Evolutionary conservation across 2,113 vertebrate genomes (phyloP).

Genomic region (Entelurus aequoreus): DNA sequence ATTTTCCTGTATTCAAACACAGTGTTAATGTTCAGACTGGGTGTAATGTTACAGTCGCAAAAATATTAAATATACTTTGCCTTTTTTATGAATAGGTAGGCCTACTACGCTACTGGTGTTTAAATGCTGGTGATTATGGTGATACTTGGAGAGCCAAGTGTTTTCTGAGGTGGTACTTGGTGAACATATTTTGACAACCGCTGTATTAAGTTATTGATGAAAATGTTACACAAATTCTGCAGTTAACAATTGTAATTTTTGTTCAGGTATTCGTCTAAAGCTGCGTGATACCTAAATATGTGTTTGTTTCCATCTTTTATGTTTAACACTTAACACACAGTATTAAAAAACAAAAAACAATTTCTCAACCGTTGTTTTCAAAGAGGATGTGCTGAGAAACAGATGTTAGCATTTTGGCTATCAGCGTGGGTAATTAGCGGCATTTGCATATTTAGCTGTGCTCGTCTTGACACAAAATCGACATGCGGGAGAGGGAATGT

Average conservation of each 20-base stretch:
- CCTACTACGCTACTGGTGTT: too few relatives aligned
- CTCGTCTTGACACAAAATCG: slow-evolving; percentile 53
- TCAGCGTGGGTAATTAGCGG: slow-evolving; percentile 75
- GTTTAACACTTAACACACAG: slow-evolving; percentile 51
- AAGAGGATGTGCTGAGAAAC: slow-evolving; percentile 60
- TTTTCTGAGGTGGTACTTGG: too few relatives aligned
- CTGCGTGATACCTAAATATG: slow-evolving; percentile 43
- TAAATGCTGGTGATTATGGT: too few relatives aligned
- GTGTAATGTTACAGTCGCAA: too few relatives aligned
- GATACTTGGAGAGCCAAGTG: too few relatives aligned
- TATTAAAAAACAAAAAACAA: slow-evolving; percentile 15
- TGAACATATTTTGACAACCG: too few relatives aligned
- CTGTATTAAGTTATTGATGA: neutral
- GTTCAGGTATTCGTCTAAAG: slow-evolving; percentile 61
- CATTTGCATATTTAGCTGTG: slow-evolving; percentile 68
- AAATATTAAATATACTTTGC: too few relatives aligned
- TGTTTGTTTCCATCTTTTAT: slow-evolving; percentile 60
- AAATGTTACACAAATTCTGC: too few relatives aligned
- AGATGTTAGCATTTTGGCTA: slow-evolving; percentile 74
- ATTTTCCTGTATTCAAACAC: too few relatives aligned
- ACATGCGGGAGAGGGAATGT: slow-evolving; percentile 40
- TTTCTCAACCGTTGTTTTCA: slow-evolving; percentile 51
- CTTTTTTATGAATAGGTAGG: too few relatives aligned
- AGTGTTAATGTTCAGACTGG: too few relatives aligned
- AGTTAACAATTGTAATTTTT: slow-evolving; percentile 18